Conservation (phyloP, 1,140 invertebrate genomes). For the Epicauta chinensis region DNA sequence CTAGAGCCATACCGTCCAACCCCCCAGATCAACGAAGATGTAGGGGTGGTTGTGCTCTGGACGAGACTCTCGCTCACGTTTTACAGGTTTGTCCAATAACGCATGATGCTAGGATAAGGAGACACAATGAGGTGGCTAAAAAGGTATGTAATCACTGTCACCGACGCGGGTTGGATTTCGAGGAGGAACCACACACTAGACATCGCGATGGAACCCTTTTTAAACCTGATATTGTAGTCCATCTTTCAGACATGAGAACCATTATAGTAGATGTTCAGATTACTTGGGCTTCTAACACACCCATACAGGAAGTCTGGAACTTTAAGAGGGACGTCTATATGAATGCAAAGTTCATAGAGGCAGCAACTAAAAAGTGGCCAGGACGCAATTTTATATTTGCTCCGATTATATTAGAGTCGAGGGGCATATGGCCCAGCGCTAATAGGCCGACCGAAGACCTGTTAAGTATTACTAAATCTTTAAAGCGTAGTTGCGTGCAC, state of each 20-base stretch:
- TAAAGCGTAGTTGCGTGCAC: slow-evolving; percentile 1
- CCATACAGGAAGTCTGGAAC: neutral
- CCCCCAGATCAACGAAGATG: slow-evolving; percentile 3
- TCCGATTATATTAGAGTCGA: slow-evolving; percentile 6
- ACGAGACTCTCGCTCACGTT: slow-evolving; percentile 17
- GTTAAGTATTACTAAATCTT: neutral
- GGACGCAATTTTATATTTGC: neutral
- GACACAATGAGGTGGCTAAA: slow-evolving; percentile 10
- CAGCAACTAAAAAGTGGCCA: neutral
- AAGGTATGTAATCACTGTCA: slow-evolving; percentile 3
- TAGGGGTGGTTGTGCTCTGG: neutral
- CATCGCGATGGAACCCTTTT: slow-evolving; percentile 1
- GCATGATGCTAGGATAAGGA: slow-evolving; percentile 1
- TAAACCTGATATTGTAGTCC: slow-evolving; percentile 12
- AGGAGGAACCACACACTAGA: slow-evolving; percentile 5
- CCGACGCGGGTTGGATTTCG: neutral
- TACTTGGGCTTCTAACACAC: neutral
- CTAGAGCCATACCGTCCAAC: slow-evolving; percentile 13
- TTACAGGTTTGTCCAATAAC: slow-evolving; percentile 5
- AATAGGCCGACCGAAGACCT: neutral
- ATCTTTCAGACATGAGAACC: neutral
- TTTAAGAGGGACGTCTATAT: neutral
- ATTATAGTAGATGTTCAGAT: slow-evolving; percentile 11
- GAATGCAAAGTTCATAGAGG: neutral
- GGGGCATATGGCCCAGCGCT: slow-evolving; percentile 8